Conservation (phyloP, 2,113 vertebrate genomes). For the Tragelaphus buxtoni region DNA sequence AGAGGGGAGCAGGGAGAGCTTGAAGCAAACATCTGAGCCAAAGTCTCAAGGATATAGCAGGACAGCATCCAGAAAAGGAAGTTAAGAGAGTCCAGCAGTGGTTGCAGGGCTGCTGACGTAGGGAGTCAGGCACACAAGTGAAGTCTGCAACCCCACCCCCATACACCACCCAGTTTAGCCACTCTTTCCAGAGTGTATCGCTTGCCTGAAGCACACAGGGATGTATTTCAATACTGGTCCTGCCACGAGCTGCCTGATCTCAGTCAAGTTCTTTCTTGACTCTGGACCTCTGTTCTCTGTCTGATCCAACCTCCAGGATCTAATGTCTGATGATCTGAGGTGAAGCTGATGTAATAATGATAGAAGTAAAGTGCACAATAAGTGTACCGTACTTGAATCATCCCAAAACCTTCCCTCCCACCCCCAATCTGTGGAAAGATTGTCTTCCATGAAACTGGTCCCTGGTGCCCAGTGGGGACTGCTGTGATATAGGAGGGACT, state of each 20-base stretch:
- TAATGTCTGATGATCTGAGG: background rate
- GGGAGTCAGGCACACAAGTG: background rate
- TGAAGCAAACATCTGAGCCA: background rate
- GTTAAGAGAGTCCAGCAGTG: too few species aligned
- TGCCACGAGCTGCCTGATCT: background rate
- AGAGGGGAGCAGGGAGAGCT: background rate
- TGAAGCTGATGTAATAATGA: background rate
- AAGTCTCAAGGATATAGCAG: background rate
- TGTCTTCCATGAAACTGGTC: background rate
- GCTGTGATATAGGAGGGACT: background rate
- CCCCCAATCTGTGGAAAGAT: background rate
- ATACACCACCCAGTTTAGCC: background rate
- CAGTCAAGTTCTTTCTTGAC: background rate
- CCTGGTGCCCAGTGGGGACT: background rate
- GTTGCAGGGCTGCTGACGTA: background rate
- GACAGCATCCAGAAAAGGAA: background rate
- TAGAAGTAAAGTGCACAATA: background rate
- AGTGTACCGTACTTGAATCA: background rate
- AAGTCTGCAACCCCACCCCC: background rate
- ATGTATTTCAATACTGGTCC: background rate
- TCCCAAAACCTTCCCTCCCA: background rate
- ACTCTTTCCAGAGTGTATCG: background rate
- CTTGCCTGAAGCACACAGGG: background rate
- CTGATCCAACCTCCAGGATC: background rate
- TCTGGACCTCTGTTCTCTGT: background rate